Evolutionary conservation across 2,797 vertebrate genomes (phyloP).

Genomic region (Spizella passerina): DNA sequence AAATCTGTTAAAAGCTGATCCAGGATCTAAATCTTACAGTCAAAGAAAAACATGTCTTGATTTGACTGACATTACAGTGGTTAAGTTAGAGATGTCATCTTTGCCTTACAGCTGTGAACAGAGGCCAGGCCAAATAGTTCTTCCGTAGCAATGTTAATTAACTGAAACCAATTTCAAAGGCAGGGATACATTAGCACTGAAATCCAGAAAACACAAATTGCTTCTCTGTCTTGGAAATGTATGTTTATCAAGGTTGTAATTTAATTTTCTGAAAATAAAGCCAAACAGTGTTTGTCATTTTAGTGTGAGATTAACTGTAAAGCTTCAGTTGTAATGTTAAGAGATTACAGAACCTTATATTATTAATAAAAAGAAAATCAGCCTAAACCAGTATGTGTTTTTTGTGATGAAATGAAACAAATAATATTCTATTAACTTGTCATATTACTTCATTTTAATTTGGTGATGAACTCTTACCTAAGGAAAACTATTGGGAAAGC

Average conservation of each 20-base stretch:
- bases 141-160: constrained; percentile 35
- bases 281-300: constrained; percentile 71
- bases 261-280: constrained; percentile 71
- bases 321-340: constrained; percentile 72
- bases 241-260: constrained; percentile 62
- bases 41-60: not conserved
- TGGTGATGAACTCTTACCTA: not conserved
- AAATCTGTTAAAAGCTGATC: not conserved
- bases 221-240: constrained; percentile 58
- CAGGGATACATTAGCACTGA: constrained; percentile 24
- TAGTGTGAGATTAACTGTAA: constrained; percentile 75
- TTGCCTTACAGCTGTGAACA: constrained; percentile 45
- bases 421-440: not conserved
- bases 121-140: constrained; percentile 26
- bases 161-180: constrained; percentile 46
- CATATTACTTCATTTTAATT: not conserved
- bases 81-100: constrained; percentile 6
- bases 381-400: constrained; percentile 23
- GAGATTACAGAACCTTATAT: constrained; percentile 71
- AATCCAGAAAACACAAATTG: constrained; percentile 49
- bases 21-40: not conserved
- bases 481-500: not conserved
- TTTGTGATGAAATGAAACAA: constrained; percentile 48
- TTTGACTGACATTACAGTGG: not conserved
- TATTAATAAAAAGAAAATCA: constrained; percentile 75